Evolutionary conservation across 2,113 vertebrate species (phyloP).

Genomic region (Rhegmatorhina hoffmannsi): DNA sequence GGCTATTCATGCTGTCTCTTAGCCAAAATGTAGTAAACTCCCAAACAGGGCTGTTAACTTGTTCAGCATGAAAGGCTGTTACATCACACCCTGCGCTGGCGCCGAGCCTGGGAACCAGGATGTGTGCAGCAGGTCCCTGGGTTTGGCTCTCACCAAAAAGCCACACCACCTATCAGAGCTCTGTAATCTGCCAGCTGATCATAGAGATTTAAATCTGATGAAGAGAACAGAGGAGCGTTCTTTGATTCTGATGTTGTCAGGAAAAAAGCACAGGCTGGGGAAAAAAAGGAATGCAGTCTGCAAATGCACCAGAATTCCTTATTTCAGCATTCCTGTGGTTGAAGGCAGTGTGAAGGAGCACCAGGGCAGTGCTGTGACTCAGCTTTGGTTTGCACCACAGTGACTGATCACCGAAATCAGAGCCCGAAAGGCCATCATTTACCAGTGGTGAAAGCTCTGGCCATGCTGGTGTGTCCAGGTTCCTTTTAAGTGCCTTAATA

Average conservation of each 20-base stretch:
- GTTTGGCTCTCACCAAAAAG: not conserved
- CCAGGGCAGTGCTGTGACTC: not conserved
- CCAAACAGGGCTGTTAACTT: slow-evolving; percentile 13
- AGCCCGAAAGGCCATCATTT: not conserved
- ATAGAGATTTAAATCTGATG: not conserved
- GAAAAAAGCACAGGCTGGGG: not conserved
- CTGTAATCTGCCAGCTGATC: not conserved
- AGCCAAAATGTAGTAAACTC: slow-evolving; percentile 42
- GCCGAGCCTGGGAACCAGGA: slow-evolving; percentile 37
- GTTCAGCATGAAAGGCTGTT: not conserved
- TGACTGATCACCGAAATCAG: not conserved
- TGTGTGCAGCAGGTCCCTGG: not conserved
- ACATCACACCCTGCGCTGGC: slow-evolving; percentile 46
- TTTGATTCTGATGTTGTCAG: not conserved
- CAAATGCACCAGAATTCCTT: not conserved
- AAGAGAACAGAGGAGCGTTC: not conserved
- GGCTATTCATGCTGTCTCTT: slow-evolving; percentile 12
- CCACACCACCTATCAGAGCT: not conserved
- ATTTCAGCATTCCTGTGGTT: slow-evolving; percentile 18
- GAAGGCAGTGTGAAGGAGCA: not conserved
- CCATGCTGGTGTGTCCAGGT: not conserved
- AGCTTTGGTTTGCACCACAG: not conserved
- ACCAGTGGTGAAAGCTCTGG: not conserved
- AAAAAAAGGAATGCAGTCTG: not conserved
- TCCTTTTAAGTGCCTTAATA: not conserved